Base-by-base conservation (phyloP, 2,113 vertebrate species). In the Pterocles orientalis region DNA sequence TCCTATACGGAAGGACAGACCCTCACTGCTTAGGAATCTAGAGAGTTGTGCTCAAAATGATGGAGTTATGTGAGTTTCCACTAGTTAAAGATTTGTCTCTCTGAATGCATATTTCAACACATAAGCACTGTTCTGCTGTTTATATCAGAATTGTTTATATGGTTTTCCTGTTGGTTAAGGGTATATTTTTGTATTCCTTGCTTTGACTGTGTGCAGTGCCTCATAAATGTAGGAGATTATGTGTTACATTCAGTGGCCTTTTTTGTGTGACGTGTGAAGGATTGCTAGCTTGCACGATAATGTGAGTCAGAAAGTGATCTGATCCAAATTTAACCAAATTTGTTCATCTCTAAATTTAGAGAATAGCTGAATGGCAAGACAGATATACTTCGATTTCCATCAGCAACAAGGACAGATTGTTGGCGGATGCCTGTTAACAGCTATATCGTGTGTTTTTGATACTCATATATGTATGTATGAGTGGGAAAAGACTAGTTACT, bases 351-450 rank as follows among this genome's bases (percentile, higher is more conserved):
- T 75, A 96, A 88, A 88, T 94, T 93, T 91, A 86, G 86, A 81
- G 65, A 92, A 62, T 45, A 95, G 80, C 86, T 88, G 86, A 96
- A 94, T 92, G 94, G 86, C 95, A 93, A 86, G 83, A 68, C 60
- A 92, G 68, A 88, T 88, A 45, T 68, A 73, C 93, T 96, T 94
- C 56, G 12, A 10, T 92, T 95, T 86, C 68, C 83, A 78, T 86
- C 92, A 81, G 85, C 83, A 79, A 86, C 95, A 95, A 88, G 85
- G 95, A 97, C 87, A 93, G 72, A 71, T 82, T 88, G 96, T 96
- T 97, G 94, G 95, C 18, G 57, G 92, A 48, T 92, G 76, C 88
- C 92, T 96, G 92, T 93, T 94, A 96, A 34, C 93, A 95, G 69
- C 77, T 94, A 66, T 3, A 39, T 71, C 0, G 5, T 95, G 64